Conservation (phyloP, 2,888 invertebrate species). For the Trypoxylon attenuatum region DNA sequence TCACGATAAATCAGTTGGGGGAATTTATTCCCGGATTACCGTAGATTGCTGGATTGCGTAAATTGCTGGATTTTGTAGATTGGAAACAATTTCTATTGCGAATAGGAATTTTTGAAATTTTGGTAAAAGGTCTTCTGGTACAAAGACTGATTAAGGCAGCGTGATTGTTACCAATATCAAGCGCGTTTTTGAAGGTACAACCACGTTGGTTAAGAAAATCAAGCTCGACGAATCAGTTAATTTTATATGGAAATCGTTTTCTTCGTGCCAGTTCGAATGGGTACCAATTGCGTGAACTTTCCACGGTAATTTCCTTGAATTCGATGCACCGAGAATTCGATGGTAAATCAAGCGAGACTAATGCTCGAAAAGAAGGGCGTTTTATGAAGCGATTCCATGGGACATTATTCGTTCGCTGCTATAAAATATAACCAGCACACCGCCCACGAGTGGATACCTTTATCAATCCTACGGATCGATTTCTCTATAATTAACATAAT, state of each 20-base stretch:
- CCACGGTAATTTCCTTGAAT: constrained; percentile 24
- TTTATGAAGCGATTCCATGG: constrained; percentile 29
- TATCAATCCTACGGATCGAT: not conserved
- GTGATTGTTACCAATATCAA: not conserved
- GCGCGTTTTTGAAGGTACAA: not conserved
- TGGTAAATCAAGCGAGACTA: constrained; percentile 48
- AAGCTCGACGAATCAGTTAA: constrained; percentile 41
- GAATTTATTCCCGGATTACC: too few relatives aligned
- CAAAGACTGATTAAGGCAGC: not conserved
- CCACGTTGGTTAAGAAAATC: too few relatives aligned
- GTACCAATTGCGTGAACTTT: not conserved
- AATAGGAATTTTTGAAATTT: too few relatives aligned
- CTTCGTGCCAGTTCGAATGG: not conserved
- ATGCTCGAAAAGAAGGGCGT: constrained; percentile 28
- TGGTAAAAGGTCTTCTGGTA: too few relatives aligned
- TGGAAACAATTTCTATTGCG: too few relatives aligned
- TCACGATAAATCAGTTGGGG: too few relatives aligned
- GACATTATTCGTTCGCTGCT: constrained; percentile 8
- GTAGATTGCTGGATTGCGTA: too few relatives aligned
- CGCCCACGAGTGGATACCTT: constrained; percentile 32
- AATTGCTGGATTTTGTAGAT: too few relatives aligned
- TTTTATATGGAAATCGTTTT: constrained; percentile 46
- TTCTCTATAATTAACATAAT: too few relatives aligned
- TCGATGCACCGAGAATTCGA: constrained; percentile 31
- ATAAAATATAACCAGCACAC: constrained; percentile 30